Conservation (phyloP, 2,888 invertebrate species). For the Yponomeuta evonymella region DNA sequence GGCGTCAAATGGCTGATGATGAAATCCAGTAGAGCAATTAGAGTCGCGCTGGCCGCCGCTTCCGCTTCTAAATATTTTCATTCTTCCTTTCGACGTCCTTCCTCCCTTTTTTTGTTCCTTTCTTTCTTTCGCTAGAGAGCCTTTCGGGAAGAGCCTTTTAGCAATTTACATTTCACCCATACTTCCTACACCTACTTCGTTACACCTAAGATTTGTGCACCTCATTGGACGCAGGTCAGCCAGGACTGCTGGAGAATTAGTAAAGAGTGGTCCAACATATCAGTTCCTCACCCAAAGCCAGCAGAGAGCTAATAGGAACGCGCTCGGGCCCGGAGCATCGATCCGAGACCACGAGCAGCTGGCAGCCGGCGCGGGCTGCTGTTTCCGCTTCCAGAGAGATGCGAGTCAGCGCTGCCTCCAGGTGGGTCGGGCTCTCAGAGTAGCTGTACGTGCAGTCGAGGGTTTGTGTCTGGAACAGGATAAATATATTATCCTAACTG, state of each 20-base stretch:
- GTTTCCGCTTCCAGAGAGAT: slow-evolving; percentile 87
- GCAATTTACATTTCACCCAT: neutral
- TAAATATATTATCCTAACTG: neutral
- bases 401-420: slow-evolving; percentile 85
- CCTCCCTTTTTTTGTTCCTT: no score
- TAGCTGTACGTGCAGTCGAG: slow-evolving; percentile 93
- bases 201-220: no score
- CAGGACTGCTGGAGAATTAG: no score
- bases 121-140: no score
- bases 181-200: neutral
- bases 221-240: no score
- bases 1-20: no score
- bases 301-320: slow-evolving; percentile 86
- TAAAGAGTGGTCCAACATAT: no score
- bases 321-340: slow-evolving; percentile 78
- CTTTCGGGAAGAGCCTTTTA: no score
- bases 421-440: slow-evolving; percentile 83
- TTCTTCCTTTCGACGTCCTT: neutral
- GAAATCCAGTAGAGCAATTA: no score
- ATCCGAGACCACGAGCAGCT: slow-evolving; percentile 92
- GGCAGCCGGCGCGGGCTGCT: slow-evolving; percentile 86
- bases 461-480: slow-evolving; percentile 76
- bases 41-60: no score
- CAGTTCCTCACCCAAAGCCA: slow-evolving; percentile 79
- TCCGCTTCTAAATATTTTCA: no score